Evolutionary conservation across 2,113 vertebrate species (phyloP).

Genomic region (Rhegmatorhina hoffmannsi): DNA sequence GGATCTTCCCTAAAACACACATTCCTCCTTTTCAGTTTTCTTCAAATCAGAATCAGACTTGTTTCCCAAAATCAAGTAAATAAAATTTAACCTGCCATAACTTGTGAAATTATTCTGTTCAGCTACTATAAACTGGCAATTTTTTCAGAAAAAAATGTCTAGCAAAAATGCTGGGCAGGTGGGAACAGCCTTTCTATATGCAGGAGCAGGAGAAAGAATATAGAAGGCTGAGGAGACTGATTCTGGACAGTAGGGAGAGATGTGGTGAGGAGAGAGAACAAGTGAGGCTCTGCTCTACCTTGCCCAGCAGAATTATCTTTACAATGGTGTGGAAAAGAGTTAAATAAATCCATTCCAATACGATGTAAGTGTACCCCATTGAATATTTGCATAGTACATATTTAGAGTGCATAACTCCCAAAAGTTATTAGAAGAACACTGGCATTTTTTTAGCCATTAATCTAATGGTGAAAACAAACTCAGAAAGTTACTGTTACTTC

Average conservation of each 20-base stretch:
- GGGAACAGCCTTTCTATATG: background rate
- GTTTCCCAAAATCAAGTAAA: background rate
- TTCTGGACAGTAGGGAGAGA: background rate
- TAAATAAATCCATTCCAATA: background rate
- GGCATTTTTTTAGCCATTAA: background rate
- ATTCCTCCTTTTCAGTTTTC: background rate
- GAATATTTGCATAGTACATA: background rate
- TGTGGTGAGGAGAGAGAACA: rapidly evolving
- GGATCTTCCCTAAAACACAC: background rate
- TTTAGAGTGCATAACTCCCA: background rate
- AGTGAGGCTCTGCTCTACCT: background rate
- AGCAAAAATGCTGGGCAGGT: background rate
- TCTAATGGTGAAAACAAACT: background rate
- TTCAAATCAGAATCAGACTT: background rate
- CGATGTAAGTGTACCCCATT: background rate
- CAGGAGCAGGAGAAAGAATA: background rate
- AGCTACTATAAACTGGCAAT: background rate
- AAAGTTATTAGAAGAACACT: background rate
- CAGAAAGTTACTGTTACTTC: background rate
- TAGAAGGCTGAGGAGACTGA: background rate
- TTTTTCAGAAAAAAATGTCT: background rate
- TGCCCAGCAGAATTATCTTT: background rate
- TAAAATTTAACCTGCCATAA: background rate
- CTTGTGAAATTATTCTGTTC: background rate
- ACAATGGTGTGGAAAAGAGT: background rate